Conservation (phyloP, 2,113 vertebrate genomes). For the Actenoides hombroni region DNA sequence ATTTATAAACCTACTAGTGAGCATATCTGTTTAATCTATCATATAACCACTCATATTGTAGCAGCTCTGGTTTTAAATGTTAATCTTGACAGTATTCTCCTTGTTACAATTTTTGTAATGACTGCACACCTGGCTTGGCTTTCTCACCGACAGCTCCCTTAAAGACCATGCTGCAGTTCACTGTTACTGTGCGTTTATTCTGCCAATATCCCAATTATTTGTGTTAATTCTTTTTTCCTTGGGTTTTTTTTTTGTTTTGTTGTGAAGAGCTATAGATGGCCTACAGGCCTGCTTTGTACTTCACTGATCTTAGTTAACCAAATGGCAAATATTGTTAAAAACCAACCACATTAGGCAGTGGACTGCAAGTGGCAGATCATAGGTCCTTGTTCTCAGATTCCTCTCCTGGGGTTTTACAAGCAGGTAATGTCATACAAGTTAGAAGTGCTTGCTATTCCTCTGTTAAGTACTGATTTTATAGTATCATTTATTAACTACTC, state of each 20-base stretch:
- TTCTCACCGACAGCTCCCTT: neutral
- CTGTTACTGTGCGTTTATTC: neutral
- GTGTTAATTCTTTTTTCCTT: neutral
- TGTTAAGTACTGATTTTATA: neutral
- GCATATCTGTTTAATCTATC: neutral
- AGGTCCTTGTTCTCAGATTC: neutral
- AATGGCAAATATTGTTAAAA: neutral
- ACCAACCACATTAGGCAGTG: neutral
- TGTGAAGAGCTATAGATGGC: neutral
- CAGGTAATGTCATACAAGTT: neutral
- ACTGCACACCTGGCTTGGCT: neutral
- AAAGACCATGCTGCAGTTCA: neutral
- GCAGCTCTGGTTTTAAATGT: neutral
- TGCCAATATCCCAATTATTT: neutral
- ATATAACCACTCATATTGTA: neutral
- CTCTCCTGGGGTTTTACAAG: neutral
- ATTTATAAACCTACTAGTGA: neutral
- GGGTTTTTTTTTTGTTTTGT: no score
- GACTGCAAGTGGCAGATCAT: neutral
- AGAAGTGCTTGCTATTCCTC: neutral
- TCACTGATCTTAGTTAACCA: neutral
- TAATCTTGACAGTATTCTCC: neutral
- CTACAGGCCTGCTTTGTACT: neutral
- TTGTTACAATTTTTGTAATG: neutral
- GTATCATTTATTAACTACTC: neutral